Conservation (phyloP, 23 tunicate genomes). For the Trididemnum miniatum region DNA sequence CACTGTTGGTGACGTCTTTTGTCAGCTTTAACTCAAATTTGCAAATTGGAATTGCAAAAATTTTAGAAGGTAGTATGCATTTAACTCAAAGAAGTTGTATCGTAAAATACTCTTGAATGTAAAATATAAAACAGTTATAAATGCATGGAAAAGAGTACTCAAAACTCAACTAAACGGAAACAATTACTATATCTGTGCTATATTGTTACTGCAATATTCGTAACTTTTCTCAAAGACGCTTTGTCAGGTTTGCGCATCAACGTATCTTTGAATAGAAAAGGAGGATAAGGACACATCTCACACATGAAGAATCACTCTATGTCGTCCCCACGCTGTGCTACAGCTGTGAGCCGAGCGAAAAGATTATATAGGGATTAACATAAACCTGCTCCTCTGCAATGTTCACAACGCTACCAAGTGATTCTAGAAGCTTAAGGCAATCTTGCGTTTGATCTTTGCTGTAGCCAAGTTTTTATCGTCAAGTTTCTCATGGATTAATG, state of each 20-base stretch:
- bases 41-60: too few species aligned
- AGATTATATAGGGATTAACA: neutral
- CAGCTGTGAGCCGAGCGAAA: neutral
- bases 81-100: too few species aligned
- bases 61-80: too few species aligned
- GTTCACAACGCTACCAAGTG: neutral
- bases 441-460: too few species aligned
- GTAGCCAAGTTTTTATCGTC: neutral
- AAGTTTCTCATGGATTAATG: neutral
- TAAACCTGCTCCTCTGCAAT: neutral
- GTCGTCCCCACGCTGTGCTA: neutral
- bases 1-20: too few species aligned
- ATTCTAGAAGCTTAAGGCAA: neutral
- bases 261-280: neutral
- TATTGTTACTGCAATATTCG: too few species aligned
- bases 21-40: too few species aligned
- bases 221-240: neutral
- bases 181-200: too few species aligned
- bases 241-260: slow-evolving; percentile 1
- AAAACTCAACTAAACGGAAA: too few species aligned
- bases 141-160: too few species aligned
- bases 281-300: neutral
- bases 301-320: neutral
- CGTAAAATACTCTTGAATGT: too few species aligned
- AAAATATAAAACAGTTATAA: too few species aligned